These are phyloP conservation scores for Sebastes schlegelii DNA, from an alignment of 2,113 vertebrate species.

Conservation along the genomic window DNA sequence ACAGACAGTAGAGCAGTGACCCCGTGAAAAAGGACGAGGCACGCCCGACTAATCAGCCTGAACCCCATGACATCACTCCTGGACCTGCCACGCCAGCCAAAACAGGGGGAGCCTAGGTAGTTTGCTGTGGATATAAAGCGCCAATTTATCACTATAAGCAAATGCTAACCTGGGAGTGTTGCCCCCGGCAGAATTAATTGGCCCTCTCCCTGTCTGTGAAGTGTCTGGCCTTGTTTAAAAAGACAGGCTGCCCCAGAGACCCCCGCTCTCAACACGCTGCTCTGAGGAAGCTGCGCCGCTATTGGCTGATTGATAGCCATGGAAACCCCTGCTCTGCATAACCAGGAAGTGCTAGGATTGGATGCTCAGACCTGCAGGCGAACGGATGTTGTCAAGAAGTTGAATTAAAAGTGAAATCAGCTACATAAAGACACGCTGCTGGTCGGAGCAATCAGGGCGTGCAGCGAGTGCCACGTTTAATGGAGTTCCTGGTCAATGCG, in stretches of 20 bases:
- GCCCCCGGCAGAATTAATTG: slow-evolving; percentile 87
- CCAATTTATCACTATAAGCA: slow-evolving; percentile 88
- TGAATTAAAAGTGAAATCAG: neutral
- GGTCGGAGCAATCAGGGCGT: slow-evolving; percentile 3
- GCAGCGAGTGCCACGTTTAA: slow-evolving; percentile 34
- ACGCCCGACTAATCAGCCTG: slow-evolving; percentile 80
- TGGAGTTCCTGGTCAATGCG: slow-evolving; percentile 46
- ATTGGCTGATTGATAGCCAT: slow-evolving; percentile 83
- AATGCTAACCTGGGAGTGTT: slow-evolving; percentile 85
- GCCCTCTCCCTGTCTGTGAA: slow-evolving; percentile 84
- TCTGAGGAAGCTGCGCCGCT: slow-evolving; percentile 47
- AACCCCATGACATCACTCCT: slow-evolving; percentile 77
- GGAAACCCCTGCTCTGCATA: slow-evolving; percentile 77
- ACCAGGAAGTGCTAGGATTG: slow-evolving; percentile 75
- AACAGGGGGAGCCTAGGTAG: slow-evolving; percentile 73
- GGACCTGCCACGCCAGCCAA: slow-evolving; percentile 72
- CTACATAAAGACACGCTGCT: neutral
- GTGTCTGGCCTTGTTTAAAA: slow-evolving; percentile 86
- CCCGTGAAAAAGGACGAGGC: slow-evolving; percentile 77
- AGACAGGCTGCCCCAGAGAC: slow-evolving; percentile 83
- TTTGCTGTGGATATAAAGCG: slow-evolving; percentile 82
- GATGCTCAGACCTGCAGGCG: slow-evolving; percentile 5
- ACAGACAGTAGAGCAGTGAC: slow-evolving; percentile 75
- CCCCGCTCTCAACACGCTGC: slow-evolving; percentile 66
- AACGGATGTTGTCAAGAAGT: neutral